Conservation (phyloP, 2,797 vertebrate species). For the Sylvilagus floridanus region DNA sequence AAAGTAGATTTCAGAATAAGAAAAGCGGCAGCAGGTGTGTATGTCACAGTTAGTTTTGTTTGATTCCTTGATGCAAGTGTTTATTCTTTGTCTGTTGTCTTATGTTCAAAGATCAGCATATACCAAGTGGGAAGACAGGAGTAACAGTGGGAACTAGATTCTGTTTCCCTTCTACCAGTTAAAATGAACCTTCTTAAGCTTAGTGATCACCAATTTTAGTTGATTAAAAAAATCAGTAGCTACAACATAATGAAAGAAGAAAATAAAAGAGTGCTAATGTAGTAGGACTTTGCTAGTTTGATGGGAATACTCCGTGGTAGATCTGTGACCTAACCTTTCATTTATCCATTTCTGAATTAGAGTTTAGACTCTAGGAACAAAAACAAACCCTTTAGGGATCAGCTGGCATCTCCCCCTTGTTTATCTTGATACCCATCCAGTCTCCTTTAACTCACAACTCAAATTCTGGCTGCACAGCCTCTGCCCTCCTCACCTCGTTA, state of each 20-base stretch:
- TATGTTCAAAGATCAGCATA: slow-evolving; percentile 58
- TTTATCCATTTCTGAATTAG: slow-evolving; percentile 15
- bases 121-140: slow-evolving; percentile 39
- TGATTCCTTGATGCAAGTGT: slow-evolving; percentile 55
- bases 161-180: not conserved
- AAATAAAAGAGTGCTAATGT: not conserved
- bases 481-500: not conserved
- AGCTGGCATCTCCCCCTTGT: not conserved
- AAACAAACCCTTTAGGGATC: not conserved
- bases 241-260: slow-evolving; percentile 20
- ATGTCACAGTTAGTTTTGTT: not conserved
- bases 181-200: not conserved
- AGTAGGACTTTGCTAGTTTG: not conserved
- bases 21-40: slow-evolving; percentile 33
- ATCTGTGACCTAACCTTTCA: not conserved
- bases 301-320: slow-evolving; percentile 37
- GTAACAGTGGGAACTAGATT: slow-evolving; percentile 62
- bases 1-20: slow-evolving; percentile 52
- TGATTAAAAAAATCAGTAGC: not conserved
- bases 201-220: slow-evolving; percentile 6
- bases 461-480: not conserved
- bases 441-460: not conserved
- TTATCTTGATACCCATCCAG: not conserved
- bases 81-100: slow-evolving; percentile 53
- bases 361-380: slow-evolving; percentile 12